Conservation (phyloP, 1,140 invertebrate genomes). For the Ceratina japonica region DNA sequence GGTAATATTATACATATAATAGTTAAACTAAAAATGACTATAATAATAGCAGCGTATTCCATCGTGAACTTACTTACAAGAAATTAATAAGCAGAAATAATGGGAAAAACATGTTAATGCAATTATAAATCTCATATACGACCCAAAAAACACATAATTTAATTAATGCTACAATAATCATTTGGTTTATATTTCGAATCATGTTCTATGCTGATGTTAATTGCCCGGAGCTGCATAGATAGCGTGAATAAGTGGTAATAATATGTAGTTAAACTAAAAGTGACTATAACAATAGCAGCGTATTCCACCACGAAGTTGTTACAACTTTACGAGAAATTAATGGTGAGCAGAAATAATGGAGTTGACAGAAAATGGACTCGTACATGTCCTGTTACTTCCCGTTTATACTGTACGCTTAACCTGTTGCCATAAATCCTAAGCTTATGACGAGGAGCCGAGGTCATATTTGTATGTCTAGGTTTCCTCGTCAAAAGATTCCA, state of each 20-base stretch:
- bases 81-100: conserved; percentile 1
- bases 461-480: too few species aligned
- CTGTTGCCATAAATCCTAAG: not conserved
- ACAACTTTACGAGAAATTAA: not conserved
- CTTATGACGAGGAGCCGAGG: not conserved
- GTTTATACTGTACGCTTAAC: not conserved
- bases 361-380: not conserved
- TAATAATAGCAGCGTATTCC: not conserved
- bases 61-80: not conserved
- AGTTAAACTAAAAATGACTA: not conserved
- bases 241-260: not conserved
- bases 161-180: too few species aligned
- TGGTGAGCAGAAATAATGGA: not conserved
- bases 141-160: too few species aligned
- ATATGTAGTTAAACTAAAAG: not conserved
- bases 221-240: too few species aligned
- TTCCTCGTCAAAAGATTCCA: too few species aligned
- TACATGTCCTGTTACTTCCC: conserved; percentile 1
- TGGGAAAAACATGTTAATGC: too few species aligned
- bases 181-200: too few species aligned
- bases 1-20: not conserved
- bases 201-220: too few species aligned
- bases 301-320: not conserved
- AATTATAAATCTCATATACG: too few species aligned
- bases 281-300: not conserved